A percentile compares a stretch with the other conserved stretches of the same genome.
phyloP scores from a whole-genome alignment of 2,797 vertebrate species.

The Sylvilagus floridanus region DNA sequence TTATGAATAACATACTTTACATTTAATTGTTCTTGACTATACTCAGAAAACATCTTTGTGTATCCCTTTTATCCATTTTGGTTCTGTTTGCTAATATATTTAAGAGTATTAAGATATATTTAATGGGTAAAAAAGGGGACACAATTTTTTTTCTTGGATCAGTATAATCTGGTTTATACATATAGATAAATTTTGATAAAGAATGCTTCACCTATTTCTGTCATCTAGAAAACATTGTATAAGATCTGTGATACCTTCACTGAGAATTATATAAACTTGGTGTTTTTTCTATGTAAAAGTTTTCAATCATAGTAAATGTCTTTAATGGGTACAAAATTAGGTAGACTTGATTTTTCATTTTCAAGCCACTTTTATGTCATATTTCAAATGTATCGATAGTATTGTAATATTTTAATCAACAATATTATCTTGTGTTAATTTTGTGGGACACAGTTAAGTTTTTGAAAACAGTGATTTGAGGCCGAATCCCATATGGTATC shows the following conservation, averaged over 20 bases:
- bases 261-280: background rate
- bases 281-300: background rate
- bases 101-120: background rate
- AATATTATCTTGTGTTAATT: background rate
- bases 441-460: background rate
- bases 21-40: background rate
- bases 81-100: background rate
- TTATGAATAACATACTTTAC: background rate
- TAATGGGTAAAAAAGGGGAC: background rate
- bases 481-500: too few relatives aligned
- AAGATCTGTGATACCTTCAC: background rate
- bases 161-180: background rate
- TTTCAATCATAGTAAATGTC: background rate
- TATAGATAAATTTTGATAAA: background rate
- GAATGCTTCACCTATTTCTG: background rate
- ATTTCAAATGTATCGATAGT: background rate
- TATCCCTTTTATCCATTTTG: background rate
- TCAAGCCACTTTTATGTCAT: background rate
- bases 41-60: background rate
- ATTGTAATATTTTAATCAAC: background rate
- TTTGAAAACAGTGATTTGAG: background rate
- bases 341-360: background rate
- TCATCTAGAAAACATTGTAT: background rate
- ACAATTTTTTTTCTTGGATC: background rate
- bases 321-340: background rate